Evolutionary conservation across 2,113 vertebrate genomes (phyloP), one percentile per base, ranked within the genome.

Genomic region (Podarcis muralis): DNA sequence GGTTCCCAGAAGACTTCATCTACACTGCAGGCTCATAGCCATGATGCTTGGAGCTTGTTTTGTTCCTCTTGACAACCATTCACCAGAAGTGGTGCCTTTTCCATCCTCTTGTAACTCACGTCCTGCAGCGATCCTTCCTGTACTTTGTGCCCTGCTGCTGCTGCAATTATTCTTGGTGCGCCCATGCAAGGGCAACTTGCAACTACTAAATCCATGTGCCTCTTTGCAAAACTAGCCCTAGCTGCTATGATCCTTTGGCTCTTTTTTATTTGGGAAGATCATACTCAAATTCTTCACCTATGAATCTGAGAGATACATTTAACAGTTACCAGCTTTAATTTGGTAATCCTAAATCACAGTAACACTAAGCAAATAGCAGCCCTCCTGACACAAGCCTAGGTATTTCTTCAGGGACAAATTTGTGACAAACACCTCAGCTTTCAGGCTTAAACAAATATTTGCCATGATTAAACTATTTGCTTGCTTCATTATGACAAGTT

Each of bases 401-500:
- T 53, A 12, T 53, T 53, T 53, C 48, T 53, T 53, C 48, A 53
- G 2, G 43, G 43, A 48, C 43, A 48, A 48, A 48, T 48, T 48
- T 48, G 43, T 48, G 43, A 48, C 43, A 48, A 48, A 48, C 43
- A 48, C 43, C 43, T 48, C 43, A 11, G 18, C 81, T 93, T 88
- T 85, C 16, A 69, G 57, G 71, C 90, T 71, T 68, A 92, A 89
- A 62, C 87, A 94, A 95, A 93, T 92, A 76, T 71, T 91, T 0
- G 0, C n/a, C 22, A 80, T 76, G 71, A n/a, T 92, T 59, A 88
- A 53, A 48, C 68, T 68, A 86, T 87, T 88, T 91, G 22, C 86
- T 87, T 32, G 48, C 87, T 90, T 92, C 48, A 15, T 87, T 90
- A 87, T 81, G 85, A 91, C 37, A 87, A 27, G 3, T 7, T 43